Evolutionary conservation across 1,140 invertebrate genomes (phyloP), one percentile per base, ranked within the genome.

Genomic region (Leptoteleia sp.): DNA sequence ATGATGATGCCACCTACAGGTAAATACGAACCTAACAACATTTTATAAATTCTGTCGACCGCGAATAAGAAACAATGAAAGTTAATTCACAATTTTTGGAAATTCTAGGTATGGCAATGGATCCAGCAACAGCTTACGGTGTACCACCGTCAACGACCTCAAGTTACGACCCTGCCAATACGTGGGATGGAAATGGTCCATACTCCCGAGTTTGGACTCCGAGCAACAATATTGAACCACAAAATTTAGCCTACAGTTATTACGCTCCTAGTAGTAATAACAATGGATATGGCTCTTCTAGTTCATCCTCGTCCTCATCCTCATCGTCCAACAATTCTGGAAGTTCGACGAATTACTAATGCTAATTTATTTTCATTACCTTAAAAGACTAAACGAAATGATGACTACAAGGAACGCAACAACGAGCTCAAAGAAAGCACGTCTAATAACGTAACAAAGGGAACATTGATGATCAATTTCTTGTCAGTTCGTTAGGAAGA

Each of bases 221-320:
- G 1, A 83, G 76, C 65, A 88, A 87, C 72, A 67, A 84, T 47
- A 80, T 85, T 27, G 87, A 90, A 37, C 85, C 91, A 0, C 93
- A 94, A 77, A 93, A 93, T 76, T 87, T 95, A 33, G 95, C 94
- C 35, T 96, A 96, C 87, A 95, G 91, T 81, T 93, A 93, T 2
- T 95, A 95, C 85, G 93, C 94, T 72, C 92, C 93, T 43, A 90
- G 91, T 81, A 82, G 85, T 65, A 84, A 82, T 33, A 83, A 81
- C 3, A 84, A 77, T 17, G 84, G 84, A 1, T 92, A 92, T 79
- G 90, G 89, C 19, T 91, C 87, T 8, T 82, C 86, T 2, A 67
- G 85, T 57, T 77, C 73, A 25, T 19, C 91, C 57, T 90, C 91
- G 0, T 91, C 88, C 3, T 87, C 90, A 0, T 89, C 90, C 1